Conservation (phyloP, 1,140 invertebrate genomes). For the Agraylea sexmaculata region DNA sequence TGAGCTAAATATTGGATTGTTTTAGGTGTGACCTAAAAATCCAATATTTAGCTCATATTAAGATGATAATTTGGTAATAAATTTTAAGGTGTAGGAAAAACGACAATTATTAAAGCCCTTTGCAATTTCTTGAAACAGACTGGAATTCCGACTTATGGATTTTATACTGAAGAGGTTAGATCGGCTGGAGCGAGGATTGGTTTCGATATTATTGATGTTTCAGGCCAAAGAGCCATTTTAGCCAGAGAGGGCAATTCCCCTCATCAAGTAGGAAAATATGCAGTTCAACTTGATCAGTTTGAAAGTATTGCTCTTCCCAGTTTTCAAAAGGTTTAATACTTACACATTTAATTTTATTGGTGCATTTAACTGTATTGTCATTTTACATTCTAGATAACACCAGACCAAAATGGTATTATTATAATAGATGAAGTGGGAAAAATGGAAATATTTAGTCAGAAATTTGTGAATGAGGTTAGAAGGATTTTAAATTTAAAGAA, state of each 20-base stretch:
- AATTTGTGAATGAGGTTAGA: conserved; percentile 29
- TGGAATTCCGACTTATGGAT: conserved; percentile 29
- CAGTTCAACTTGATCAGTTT: conserved; percentile 37
- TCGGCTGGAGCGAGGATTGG: conserved; percentile 32
- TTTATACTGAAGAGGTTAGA: conserved; percentile 44
- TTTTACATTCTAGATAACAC: too few relatives aligned
- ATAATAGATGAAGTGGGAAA: conserved; percentile 46
- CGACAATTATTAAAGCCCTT: conserved; percentile 36
- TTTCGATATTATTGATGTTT: conserved; percentile 41
- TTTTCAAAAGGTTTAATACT: conserved; percentile 18
- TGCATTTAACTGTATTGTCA: too few relatives aligned
- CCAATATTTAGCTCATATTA: too few relatives aligned
- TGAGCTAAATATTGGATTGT: too few relatives aligned
- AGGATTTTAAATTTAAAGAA: conserved; percentile 23
- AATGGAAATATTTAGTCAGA: conserved; percentile 42
- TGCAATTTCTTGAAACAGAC: conserved; percentile 26
- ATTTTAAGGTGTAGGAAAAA: conserved; percentile 40
- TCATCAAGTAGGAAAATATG: conserved; percentile 38
- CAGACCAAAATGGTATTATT: conserved; percentile 18
- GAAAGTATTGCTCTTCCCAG: conserved; percentile 35
- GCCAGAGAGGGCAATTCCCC: conserved; percentile 26
- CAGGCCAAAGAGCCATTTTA: conserved; percentile 29
- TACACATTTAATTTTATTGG: too few relatives aligned
- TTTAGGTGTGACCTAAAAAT: too few relatives aligned
- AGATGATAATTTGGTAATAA: conserved; percentile 5